Conservation (phyloP, 1,140 invertebrate genomes). For the Aethina tumida region DNA sequence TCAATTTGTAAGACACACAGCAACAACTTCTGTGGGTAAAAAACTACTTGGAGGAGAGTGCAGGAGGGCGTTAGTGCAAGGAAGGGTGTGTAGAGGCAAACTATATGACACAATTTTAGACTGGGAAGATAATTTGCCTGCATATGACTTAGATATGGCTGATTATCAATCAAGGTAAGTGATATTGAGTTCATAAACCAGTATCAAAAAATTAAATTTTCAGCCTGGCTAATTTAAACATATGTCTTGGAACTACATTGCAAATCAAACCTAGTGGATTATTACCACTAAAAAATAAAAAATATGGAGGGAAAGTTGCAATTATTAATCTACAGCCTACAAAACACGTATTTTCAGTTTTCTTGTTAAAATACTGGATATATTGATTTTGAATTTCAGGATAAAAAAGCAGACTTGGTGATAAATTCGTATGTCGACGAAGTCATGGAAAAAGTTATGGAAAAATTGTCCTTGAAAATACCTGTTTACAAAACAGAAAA, state of each 20-base stretch:
- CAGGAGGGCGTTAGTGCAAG: slow-evolving; percentile 46
- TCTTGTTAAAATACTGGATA: not conserved
- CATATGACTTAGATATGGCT: slow-evolving; percentile 77
- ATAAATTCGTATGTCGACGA: slow-evolving; percentile 87
- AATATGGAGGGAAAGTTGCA: slow-evolving; percentile 80
- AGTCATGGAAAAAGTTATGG: slow-evolving; percentile 67
- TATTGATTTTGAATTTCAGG: slow-evolving; percentile 48
- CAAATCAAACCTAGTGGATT: slow-evolving; percentile 97
- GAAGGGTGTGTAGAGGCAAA: slow-evolving; percentile 71
- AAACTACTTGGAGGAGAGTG: slow-evolving; percentile 75
- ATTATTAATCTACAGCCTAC: slow-evolving; percentile 96
- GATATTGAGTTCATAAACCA: not conserved
- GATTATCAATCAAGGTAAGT: slow-evolving; percentile 77
- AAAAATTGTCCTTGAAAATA: slow-evolving; percentile 59
- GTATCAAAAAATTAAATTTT: slow-evolving; percentile 24
- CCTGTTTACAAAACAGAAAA: slow-evolving; percentile 52
- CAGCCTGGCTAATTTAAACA: slow-evolving; percentile 81
- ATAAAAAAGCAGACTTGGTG: slow-evolving; percentile 82
- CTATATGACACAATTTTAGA: slow-evolving; percentile 90
- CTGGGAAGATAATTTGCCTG: slow-evolving; percentile 93
- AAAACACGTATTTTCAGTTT: slow-evolving; percentile 68
- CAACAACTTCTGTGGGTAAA: slow-evolving; percentile 84
- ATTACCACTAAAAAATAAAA: slow-evolving; percentile 80
- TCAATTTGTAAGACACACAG: slow-evolving; percentile 70
- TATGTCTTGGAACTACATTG: slow-evolving; percentile 90